Evolutionary conservation across 2,888 invertebrate genomes (phyloP), one percentile per base, ranked within the genome.

Genomic region (Amphipyra berbera): DNA sequence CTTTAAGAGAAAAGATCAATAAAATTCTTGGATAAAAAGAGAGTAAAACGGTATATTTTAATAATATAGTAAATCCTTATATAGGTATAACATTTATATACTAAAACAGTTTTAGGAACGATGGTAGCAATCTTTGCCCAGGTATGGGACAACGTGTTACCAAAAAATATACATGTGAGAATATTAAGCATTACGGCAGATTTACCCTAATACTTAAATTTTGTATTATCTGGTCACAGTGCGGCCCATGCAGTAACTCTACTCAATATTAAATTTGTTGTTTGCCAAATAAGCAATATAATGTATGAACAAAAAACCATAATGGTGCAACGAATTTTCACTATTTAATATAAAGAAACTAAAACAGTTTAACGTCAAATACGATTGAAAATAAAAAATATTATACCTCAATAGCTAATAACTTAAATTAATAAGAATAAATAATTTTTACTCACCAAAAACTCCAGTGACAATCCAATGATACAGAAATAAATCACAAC

Each of bases 401-500:
- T 2, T 27, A 10, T 41, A 54, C 10, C n/a, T n/a, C n/a, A n/a
- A 50, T 35, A 7, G 7, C 9, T 37, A 35, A 56, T 30, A 0
- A 54, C 48, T 57, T 5, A 60, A 55, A 46, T 35, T 9, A 40
- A 52, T 52, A 38, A 53, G 12, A 53, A 76, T 62, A 63, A 55
- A 61, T 64, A 21, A 0, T 40, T 55, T 44, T 13, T 49, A 91
- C 93, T 93, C 75, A 94, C 94, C 93, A 89, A 88, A 60, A 76
- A 76, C 73, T 82, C 79, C 80, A 82, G 84, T 88, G 89, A 89
- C 92, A 95, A 94, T 95, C 94, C 94, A 93, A 93, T 89, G 76
- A 83, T 70, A 66, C 57, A 78, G 82, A 88, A 90, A 88, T 82
- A 85, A 89, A 89, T 87, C 92, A 93, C 90, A 90, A 90, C 87